Conservation (phyloP, 1,140 invertebrate species). For the Drosophila takahashii region DNA sequence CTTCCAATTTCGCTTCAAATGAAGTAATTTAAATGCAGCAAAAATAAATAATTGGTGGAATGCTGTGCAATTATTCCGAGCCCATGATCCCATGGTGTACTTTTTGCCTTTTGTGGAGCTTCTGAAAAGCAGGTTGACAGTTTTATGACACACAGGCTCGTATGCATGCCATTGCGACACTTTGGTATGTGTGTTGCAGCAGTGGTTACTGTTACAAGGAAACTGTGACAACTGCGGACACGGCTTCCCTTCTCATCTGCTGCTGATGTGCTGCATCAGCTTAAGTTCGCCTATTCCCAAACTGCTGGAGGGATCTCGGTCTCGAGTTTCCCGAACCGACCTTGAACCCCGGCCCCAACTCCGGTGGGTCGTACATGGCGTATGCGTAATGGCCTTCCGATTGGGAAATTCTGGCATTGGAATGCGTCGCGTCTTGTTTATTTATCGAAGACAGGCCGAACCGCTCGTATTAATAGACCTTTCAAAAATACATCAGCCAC, state of each 20-base stretch:
- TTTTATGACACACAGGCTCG: conserved; percentile 68
- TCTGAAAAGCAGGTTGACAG: conserved; percentile 78
- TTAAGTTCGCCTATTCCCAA: conserved; percentile 27
- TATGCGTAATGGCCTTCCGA: conserved; percentile 32
- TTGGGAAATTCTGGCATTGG: background rate
- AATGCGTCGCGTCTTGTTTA: conserved; percentile 53
- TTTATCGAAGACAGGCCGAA: conserved; percentile 29
- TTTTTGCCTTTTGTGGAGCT: conserved; percentile 60
- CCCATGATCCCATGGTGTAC: conserved; percentile 45
- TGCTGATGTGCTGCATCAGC: conserved; percentile 13
- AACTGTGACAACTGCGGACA: conserved; percentile 45
- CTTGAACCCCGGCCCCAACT: conserved; percentile 27
- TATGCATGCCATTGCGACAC: conserved; percentile 11
- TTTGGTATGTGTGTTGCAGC: conserved; percentile 2
- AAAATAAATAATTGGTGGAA: conserved; percentile 25
- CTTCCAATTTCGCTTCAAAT: conserved; percentile 1
- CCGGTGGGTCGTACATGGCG: conserved; percentile 20
- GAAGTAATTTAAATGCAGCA: conserved; percentile 45
- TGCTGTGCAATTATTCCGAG: conserved; percentile 17
- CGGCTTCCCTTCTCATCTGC: background rate
- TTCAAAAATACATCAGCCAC: conserved; percentile 61
- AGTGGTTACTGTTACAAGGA: conserved; percentile 27
- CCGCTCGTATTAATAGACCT: conserved; percentile 65
- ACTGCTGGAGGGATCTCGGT: conserved; percentile 5
- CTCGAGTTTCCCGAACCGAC: conserved; percentile 17